These are phyloP conservation scores for Acleris laterana DNA, from an alignment of 2,888 invertebrate genomes.

Conservation along the genomic window DNA sequence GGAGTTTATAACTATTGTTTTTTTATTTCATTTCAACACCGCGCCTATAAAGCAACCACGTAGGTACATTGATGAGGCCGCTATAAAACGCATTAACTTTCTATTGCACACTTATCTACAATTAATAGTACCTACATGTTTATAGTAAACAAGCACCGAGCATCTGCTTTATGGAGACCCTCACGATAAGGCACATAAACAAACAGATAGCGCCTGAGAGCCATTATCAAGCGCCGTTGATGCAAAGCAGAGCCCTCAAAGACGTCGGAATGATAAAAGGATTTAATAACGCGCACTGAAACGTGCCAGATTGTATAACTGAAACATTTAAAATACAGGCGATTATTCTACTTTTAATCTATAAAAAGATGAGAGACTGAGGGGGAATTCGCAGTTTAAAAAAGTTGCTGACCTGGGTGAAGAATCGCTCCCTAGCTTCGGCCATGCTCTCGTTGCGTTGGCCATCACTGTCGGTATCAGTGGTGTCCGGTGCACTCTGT, in stretches of 20 bases:
- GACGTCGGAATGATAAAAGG: constrained; percentile 63
- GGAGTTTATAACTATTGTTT: no score
- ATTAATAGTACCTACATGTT: constrained; percentile 3
- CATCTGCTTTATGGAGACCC: constrained; percentile 37
- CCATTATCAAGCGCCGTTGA: constrained; percentile 62
- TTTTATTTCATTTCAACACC: no score
- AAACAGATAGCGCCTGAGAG: constrained; percentile 60
- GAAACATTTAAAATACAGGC: constrained; percentile 39
- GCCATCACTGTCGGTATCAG: constrained; percentile 53
- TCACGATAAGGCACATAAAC: constrained; percentile 46
- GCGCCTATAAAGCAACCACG: neutral
- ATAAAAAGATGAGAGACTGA: constrained; percentile 7
- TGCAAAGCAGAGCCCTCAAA: constrained; percentile 65
- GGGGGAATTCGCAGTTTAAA: neutral
- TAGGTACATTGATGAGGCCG: neutral
- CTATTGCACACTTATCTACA: neutral
- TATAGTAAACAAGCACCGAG: constrained; percentile 27
- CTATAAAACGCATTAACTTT: neutral
- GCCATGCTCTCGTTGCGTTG: constrained; percentile 70
- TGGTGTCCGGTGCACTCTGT: constrained; percentile 42
- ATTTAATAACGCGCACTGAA: constrained; percentile 46
- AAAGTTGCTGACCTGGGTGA: constrained; percentile 67
- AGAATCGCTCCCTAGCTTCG: constrained; percentile 76
- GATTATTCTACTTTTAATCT: constrained; percentile 13
- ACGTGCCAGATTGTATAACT: constrained; percentile 36